Evolutionary conservation across 2,797 vertebrate genomes (phyloP), one percentile per base, ranked within the genome.

Genomic region (Antennarius maculatus): DNA sequence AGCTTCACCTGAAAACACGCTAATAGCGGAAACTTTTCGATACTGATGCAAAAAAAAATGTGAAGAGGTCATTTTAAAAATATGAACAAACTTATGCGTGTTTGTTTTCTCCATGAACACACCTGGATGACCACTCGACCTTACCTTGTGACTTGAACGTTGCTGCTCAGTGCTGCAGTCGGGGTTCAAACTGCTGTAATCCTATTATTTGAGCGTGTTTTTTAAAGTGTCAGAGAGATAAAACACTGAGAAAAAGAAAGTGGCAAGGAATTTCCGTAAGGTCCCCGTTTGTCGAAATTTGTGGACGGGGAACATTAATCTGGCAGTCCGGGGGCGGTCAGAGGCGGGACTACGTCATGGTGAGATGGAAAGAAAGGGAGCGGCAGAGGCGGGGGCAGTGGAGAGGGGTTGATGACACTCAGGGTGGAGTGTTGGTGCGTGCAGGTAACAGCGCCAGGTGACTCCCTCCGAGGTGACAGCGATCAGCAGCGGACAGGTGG

Each of bases 131-230:
- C 9, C 49, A 18, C 16, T 11, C 18, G 31, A 29, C 9, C 87
- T 86, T 83, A 91, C 89, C 88, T 89, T 81, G 41, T 34, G 37
- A 68, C 28, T 69, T 64, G 17, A 62, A 18, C n/a, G 61, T 47
- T 16, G 61, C 55, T 66, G 65, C 9, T 46, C 16, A 54, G 27
- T 54, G 27, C 41, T 27, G 1, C 15, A 3, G 16, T 12, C 10
- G 3, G 17, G 52, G 6, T 1, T 14, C 31, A 61, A 58, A 28
- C 39, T n/a, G 65, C 13, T 15, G 59, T 31, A 45, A 46, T 67
- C 55, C 65, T 15, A 48, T 57, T 64, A 34, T 48, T 27, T 31
- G 1, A 15, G 16, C 2, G 23, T 9, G 8, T 17, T 50, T 53
- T 52, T 53, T 52, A 34, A 71, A 72, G 41, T 28, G 42, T 45